Evolutionary conservation across 2,797 vertebrate species (phyloP), one percentile per base, ranked within the genome.

Genomic region (Rhinogobio ventralis): DNA sequence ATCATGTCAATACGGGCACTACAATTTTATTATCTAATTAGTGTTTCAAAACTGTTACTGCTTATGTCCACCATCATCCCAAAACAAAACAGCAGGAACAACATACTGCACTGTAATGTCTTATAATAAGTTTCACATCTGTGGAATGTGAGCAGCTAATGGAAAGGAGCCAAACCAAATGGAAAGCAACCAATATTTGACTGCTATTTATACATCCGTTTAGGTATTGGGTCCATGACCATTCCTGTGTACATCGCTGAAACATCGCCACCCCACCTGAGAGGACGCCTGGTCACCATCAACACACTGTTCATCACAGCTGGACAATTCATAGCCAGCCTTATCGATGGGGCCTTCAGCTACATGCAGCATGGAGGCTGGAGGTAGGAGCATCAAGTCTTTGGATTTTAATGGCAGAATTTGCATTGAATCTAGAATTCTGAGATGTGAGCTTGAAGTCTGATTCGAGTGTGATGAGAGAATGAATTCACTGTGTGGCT

Each of bases 251-350:
- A 99, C 93, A 98, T 99, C 1, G 98, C 98, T 0, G 98, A 99
- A 92, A 96, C 97, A 74, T 97, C 98, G 9, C 98, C 98, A 1
- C 96, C 97, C 0, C 96, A 99, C 90, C 92, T 99, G 80, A 92
- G 98, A 91, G 98, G 98, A 87, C 97, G 97, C 92, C 93, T 99
- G 90, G 98, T 99, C 89, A 99, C 98, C 53, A 92, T 99, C 66
- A 99, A 99, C 90, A 98, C 97, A 2, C 96, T 99, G 71, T 99
- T 99, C 96, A 98, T 99, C 95, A 99, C 97, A 0, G 97, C 96
- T 25, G 98, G 98, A 55, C 98, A 99, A 93, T 98, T 99, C 86
- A 96, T 96, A 6, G 98, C 98, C 85, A 98, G 98, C 13, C 94
- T 99, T 2, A 86, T 99, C 0, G 98, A 99, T 23, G 98, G 97